A percentile compares a stretch with the other conserved stretches of the same genome.
These are phyloP conservation scores for Volucella inanis DNA, from an alignment of 2,888 invertebrate genomes.

Conservation along the genomic window DNA sequence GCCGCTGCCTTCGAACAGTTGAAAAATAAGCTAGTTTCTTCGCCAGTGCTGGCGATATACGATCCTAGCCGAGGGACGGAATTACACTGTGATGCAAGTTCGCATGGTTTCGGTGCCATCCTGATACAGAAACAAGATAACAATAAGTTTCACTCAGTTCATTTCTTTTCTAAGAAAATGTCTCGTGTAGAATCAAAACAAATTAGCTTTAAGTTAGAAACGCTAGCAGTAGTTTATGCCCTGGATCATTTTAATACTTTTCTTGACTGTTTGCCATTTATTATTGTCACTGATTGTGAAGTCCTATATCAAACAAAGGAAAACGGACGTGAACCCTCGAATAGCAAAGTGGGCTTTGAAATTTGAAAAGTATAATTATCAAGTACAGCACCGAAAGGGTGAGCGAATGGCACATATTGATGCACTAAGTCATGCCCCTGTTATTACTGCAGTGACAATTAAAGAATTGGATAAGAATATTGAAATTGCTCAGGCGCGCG, in stretches of 20 bases:
- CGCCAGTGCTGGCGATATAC: conserved; percentile 77
- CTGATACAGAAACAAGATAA: conserved; percentile 36
- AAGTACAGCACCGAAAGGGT: not conserved
- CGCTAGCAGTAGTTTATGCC: no score
- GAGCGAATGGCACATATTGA: conserved; percentile 6
- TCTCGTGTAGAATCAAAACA: not conserved
- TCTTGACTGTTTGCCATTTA: not conserved
- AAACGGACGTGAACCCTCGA: conserved; percentile 33
- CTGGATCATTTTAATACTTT: no score
- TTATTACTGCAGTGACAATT: not conserved
- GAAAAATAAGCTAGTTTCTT: conserved; percentile 34
- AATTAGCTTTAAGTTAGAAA: no score
- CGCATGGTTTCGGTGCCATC: conserved; percentile 74
- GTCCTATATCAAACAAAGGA: conserved; percentile 16
- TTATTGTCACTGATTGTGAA: conserved; percentile 40
- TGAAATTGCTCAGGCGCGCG: not conserved
- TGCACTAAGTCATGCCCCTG: conserved; percentile 1
- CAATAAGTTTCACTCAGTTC: conserved; percentile 10
- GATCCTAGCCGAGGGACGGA: conserved; percentile 75
- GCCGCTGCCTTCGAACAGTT: conserved; percentile 33
- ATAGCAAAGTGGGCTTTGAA: conserved; percentile 32
- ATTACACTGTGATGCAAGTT: conserved; percentile 43
- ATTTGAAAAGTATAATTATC: not conserved
- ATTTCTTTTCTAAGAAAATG: not conserved
- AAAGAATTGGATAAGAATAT: not conserved